phyloP scores from a whole-genome alignment of 1,140 invertebrate genomes.

The Probaryconus sp. region DNA sequence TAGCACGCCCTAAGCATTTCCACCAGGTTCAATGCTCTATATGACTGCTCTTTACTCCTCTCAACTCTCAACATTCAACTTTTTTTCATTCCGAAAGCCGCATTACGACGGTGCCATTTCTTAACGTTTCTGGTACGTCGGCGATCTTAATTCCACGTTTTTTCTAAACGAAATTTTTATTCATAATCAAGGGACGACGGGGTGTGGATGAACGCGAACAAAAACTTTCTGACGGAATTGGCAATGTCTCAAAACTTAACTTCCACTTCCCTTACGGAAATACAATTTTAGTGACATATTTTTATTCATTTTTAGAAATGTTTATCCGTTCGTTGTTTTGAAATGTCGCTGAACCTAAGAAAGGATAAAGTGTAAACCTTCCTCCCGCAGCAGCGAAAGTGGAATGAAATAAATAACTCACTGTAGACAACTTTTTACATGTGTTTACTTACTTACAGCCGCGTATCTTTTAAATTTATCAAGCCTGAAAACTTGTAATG shows the following conservation, averaged over 20 bases:
- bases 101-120: conserved; percentile 42
- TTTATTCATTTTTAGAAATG: conserved; percentile 5
- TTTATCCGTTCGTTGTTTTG: conserved; percentile 1
- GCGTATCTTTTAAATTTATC: conserved; percentile 13
- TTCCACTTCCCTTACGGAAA: not conserved
- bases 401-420: conserved; percentile 2
- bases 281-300: conserved; percentile 15
- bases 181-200: not conserved
- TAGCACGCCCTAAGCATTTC: conserved; percentile 58
- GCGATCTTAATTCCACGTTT: conserved; percentile 30
- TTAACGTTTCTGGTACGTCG: conserved; percentile 1
- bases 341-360: conserved; percentile 1
- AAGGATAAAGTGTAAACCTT: not conserved
- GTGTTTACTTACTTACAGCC: conserved; percentile 17
- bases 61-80: conserved; percentile 24
- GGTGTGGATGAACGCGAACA: not conserved
- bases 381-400: not conserved
- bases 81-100: conserved; percentile 52
- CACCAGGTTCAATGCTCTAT: conserved; percentile 46
- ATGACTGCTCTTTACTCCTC: conserved; percentile 32
- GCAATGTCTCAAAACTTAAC: conserved; percentile 66
- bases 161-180: conserved; percentile 25
- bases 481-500: conserved; percentile 17
- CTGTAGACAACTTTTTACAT: not conserved
- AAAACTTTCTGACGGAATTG: conserved; percentile 54